Conservation (phyloP, 1,140 invertebrate species). For the Eulimnadia texana region DNA sequence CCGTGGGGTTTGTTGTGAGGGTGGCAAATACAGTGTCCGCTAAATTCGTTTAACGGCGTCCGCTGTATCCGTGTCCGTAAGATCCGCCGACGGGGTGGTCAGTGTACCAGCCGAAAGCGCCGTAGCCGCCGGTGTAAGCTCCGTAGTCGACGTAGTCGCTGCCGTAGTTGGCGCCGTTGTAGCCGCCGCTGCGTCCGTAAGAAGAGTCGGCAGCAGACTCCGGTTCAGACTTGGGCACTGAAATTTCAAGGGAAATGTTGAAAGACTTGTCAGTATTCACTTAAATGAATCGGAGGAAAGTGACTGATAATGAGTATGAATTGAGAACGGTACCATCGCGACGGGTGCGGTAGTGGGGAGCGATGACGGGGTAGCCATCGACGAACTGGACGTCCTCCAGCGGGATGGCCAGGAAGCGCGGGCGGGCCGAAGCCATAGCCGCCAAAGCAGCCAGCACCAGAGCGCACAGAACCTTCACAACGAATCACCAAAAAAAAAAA, state of each 20-base stretch:
- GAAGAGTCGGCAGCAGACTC: constrained; percentile 7
- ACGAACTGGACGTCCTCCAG: constrained; percentile 16
- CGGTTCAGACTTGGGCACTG: no score
- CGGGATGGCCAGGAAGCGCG: constrained; percentile 17
- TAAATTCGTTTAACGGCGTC: constrained; percentile 3
- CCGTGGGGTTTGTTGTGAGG: no score
- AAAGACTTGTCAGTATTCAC: neutral
- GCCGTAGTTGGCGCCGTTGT: neutral
- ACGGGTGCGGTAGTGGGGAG: constrained; percentile 3
- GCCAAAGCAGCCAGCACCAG: constrained; percentile 8
- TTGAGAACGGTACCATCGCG: neutral
- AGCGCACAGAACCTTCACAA: constrained; percentile 8
- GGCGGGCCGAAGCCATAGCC: constrained; percentile 13
- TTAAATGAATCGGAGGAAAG: no score
- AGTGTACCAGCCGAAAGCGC: constrained; percentile 27
- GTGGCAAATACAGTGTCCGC: no score
- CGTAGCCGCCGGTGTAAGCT: constrained; percentile 26
- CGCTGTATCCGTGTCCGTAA: neutral
- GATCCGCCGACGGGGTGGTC: constrained; percentile 23
- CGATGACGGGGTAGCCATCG: neutral
- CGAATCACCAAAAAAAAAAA: no score
- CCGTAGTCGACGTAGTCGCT: constrained; percentile 23
- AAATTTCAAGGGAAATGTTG: neutral
- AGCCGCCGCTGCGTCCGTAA: constrained; percentile 1
- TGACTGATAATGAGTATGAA: neutral